Percentiles rank a stretch among this genome's conserved stretches.
Conservation (phyloP, 2,888 invertebrate genomes). For the Craniophora ligustri region DNA sequence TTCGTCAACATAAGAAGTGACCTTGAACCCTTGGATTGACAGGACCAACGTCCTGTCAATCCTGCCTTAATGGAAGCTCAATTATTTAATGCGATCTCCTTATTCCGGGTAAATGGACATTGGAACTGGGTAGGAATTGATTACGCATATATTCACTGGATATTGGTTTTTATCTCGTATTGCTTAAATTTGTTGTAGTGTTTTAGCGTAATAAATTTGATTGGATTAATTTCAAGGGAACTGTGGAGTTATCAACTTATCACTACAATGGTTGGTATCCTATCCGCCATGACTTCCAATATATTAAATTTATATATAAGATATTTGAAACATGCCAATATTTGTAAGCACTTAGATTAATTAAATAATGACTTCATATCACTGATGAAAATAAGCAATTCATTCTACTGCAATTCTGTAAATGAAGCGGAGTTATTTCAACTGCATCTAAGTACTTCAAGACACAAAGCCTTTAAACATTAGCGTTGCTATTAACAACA, state of each 20-base stretch:
- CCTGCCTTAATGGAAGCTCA: conserved; percentile 34
- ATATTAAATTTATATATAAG: too few species aligned
- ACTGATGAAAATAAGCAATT: too few species aligned
- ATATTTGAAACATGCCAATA: too few species aligned
- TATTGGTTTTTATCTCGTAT: too few species aligned
- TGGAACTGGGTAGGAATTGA: conserved; percentile 1
- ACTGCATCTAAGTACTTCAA: not conserved
- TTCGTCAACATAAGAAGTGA: conserved; percentile 32
- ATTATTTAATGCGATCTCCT: conserved; percentile 39
- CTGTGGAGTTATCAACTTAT: conserved; percentile 32
- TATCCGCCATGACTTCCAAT: conserved; percentile 15
- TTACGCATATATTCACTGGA: not conserved
- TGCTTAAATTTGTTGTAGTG: too few species aligned
- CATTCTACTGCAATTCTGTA: too few species aligned
- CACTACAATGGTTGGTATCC: conserved; percentile 33
- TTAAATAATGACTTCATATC: too few species aligned
- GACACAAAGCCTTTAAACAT: not conserved
- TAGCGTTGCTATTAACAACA: not conserved
- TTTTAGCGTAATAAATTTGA: not conserved
- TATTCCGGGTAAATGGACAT: conserved; percentile 36
- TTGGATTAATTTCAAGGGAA: conserved; percentile 5
- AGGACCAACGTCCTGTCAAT: conserved; percentile 46
- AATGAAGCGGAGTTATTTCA: too few species aligned
- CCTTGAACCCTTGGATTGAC: conserved; percentile 51
- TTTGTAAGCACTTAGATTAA: too few species aligned